A percentile compares a stretch with the other conserved stretches of the same genome.
These are phyloP conservation scores for Sclerurus mexicanus DNA, from an alignment of 2,113 vertebrate genomes.

Conservation along the genomic window DNA sequence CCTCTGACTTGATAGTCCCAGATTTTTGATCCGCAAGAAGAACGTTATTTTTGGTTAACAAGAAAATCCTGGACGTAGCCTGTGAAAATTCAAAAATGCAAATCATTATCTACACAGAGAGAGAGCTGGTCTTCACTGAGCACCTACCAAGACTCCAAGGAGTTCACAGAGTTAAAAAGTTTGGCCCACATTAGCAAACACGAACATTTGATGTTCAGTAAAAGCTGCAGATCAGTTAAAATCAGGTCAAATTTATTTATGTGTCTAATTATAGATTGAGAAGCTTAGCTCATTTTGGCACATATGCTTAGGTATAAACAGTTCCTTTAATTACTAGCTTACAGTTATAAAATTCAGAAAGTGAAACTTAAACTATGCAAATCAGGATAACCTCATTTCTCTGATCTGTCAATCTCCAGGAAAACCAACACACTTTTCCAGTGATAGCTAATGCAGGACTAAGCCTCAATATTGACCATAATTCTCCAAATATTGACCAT, in stretches of 20 bases:
- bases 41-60: slow-evolving; percentile 92
- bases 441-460: not conserved
- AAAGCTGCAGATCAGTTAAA: slow-evolving; percentile 8
- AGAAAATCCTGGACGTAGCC: slow-evolving; percentile 89
- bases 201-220: not conserved
- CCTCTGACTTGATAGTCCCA: slow-evolving; percentile 91
- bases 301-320: not conserved
- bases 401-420: not conserved
- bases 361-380: not conserved
- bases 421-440: not conserved
- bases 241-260: slow-evolving; percentile 8
- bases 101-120: not conserved
- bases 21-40: slow-evolving; percentile 96
- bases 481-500: not conserved
- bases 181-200: not conserved
- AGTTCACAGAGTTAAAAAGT: not conserved
- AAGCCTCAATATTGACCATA: not conserved
- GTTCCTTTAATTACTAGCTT: not conserved
- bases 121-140: not conserved
- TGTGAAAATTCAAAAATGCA: not conserved
- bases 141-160: not conserved
- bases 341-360: not conserved
- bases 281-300: slow-evolving; percentile 26
- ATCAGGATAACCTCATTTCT: slow-evolving; percentile 4
- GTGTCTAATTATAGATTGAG: slow-evolving; percentile 1